Evolutionary conservation across 2,113 vertebrate genomes (phyloP), one percentile per base, ranked within the genome.

Genomic region (Willisornis vidua): DNA sequence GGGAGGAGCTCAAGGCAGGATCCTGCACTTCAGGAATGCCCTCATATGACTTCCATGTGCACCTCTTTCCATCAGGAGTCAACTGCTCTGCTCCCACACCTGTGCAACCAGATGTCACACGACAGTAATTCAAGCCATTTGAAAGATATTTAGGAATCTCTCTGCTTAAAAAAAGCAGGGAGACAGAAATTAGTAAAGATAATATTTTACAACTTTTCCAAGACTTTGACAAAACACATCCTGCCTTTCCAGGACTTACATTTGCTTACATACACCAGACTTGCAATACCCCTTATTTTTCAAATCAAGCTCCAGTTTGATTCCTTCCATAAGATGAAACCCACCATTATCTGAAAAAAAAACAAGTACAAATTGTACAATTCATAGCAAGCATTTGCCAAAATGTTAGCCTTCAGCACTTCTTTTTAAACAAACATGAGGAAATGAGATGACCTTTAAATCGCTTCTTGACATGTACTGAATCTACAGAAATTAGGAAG

Each of bases 371-470:
- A 92, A 68, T 33, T 6, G 7, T 72, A 57, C 45, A 79, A 68
- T n/a, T 52, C 72, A 10, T 15, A 80, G 35, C 55, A 63, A 91
- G 61, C 57, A 63, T 63, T 91, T 93, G 71, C 89, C 87, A 91
- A 94, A 88, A 84, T 10, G 28, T 54, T 87, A 87, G 74, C 72
- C 87, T 52, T 87, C 85, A 84, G 92, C 71, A 54, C 33, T 89
- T 89, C 71, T 80, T 61, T 77, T 81, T 92, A 85, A 94, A 85
- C 75, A 96, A 95, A 94, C 87, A 87, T 41, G 79, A 95, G 86
- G 91, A 92, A 96, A 63, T 73, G 78, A 86, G 51, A 77, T 91
- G 88, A 95, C 94, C 95, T 96, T 94, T 93, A 83, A 92, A 81
- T 96, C 1, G 2, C 59, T 90, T 80, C 85, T 84, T 96, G 90